Conservation (phyloP, 2,113 vertebrate genomes). For the Phaetusa simplex region DNA sequence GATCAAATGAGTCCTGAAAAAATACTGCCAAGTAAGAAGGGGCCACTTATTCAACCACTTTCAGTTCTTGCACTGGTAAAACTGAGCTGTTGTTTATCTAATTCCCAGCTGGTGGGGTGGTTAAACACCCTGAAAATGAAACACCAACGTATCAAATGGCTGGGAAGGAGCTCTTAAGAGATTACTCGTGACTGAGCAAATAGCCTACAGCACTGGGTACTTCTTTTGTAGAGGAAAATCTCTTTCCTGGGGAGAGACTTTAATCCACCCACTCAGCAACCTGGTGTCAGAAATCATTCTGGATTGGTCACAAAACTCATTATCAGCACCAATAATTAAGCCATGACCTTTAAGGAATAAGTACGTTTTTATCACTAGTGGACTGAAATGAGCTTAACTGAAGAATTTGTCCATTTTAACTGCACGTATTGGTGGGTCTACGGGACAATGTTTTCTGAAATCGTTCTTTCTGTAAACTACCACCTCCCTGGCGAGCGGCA, state of each 20-base stretch:
- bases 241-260: background rate
- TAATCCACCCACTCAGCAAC: background rate
- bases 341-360: background rate
- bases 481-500: background rate
- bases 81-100: background rate
- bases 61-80: background rate
- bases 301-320: background rate
- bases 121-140: conserved; percentile 27
- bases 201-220: background rate
- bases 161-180: background rate
- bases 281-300: background rate
- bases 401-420: background rate
- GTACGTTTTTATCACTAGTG: background rate
- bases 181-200: background rate
- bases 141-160: background rate
- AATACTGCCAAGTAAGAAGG: background rate
- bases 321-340: background rate
- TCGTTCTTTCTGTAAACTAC: background rate
- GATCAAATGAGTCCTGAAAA: background rate
- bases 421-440: background rate
- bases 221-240: background rate
- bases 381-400: background rate
- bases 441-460: background rate
- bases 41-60: background rate
- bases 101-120: background rate